Conservation (phyloP, 1,140 invertebrate genomes). For the Aricia agestis region DNA sequence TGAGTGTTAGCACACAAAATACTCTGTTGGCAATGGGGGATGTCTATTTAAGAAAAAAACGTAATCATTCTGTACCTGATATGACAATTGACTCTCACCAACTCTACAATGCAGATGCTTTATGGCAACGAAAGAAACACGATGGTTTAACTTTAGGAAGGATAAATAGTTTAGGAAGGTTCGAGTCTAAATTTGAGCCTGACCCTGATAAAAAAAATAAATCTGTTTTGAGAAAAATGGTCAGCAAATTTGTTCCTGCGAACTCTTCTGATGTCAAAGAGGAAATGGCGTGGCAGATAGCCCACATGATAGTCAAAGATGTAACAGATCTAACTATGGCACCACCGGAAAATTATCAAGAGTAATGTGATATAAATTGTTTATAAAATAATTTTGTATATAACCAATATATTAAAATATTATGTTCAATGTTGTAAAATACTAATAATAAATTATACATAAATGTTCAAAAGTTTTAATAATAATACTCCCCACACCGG, state of each 20-base stretch:
- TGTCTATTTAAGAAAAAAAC: conserved; percentile 74
- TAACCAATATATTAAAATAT: conserved; percentile 33
- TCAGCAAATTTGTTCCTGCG: conserved; percentile 86
- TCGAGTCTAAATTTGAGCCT: conserved; percentile 91
- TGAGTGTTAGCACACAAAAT: conserved; percentile 81
- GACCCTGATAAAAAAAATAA: conserved; percentile 83
- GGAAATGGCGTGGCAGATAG: conserved; percentile 95
- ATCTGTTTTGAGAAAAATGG: conserved; percentile 80
- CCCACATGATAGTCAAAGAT: conserved; percentile 95
- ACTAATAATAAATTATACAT: conserved; percentile 21
- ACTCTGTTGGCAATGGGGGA: conserved; percentile 83
- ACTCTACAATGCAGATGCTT: conserved; percentile 87
- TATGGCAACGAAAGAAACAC: conserved; percentile 87
- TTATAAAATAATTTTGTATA: conserved; percentile 48
- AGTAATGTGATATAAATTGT: conserved; percentile 56
- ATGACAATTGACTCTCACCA: conserved; percentile 89
- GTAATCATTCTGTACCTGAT: conserved; percentile 75
- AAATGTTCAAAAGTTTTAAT: conserved; percentile 15
- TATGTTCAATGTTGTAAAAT: conserved; percentile 17
- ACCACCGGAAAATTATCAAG: conserved; percentile 69
- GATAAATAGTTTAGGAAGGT: conserved; percentile 90
- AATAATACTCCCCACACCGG: too few species aligned
- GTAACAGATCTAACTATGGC: conserved; percentile 90
- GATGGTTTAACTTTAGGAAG: conserved; percentile 88
- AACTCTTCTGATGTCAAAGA: conserved; percentile 92